Evolutionary conservation across 2,797 vertebrate genomes (phyloP).

Genomic region (Melanotaenia trifasciata): DNA sequence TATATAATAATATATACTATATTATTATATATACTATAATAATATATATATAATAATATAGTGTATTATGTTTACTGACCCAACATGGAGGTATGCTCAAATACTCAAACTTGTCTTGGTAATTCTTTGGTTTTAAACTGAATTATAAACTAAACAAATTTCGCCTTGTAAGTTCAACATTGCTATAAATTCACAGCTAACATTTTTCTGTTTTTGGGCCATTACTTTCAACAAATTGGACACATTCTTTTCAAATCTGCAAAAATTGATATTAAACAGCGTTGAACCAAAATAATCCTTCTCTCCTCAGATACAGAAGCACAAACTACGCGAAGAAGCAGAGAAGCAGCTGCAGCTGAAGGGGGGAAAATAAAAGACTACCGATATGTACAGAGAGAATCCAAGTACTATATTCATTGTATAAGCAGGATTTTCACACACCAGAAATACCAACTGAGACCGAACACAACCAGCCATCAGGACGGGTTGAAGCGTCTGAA

Average conservation of each 20-base stretch:
- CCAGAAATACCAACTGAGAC: not conserved
- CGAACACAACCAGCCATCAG: not conserved
- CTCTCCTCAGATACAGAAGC: constrained; percentile 90
- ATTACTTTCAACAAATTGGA: too few species aligned
- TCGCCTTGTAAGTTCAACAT: not conserved
- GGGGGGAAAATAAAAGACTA: constrained; percentile 24
- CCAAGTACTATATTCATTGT: not conserved
- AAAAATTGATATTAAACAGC: not conserved
- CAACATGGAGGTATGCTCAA: too few species aligned
- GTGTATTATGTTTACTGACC: too few species aligned
- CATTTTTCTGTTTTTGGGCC: too few species aligned
- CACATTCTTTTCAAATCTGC: not conserved
- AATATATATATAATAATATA: too few species aligned
- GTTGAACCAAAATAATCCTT: too few species aligned
- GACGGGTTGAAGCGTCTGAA: not conserved
- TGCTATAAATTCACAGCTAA: too few species aligned
- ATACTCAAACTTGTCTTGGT: too few species aligned
- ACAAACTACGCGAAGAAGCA: constrained; percentile 82
- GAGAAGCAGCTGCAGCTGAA: constrained; percentile 83
- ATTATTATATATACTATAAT: too few species aligned
- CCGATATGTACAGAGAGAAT: fast-evolving
- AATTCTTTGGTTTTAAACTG: not conserved
- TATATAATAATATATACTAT: too few species aligned
- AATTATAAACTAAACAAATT: not conserved
- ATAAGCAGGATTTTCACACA: not conserved